phyloP scores from a whole-genome alignment of 2,797 vertebrate genomes.

The Mallotus villosus region DNA sequence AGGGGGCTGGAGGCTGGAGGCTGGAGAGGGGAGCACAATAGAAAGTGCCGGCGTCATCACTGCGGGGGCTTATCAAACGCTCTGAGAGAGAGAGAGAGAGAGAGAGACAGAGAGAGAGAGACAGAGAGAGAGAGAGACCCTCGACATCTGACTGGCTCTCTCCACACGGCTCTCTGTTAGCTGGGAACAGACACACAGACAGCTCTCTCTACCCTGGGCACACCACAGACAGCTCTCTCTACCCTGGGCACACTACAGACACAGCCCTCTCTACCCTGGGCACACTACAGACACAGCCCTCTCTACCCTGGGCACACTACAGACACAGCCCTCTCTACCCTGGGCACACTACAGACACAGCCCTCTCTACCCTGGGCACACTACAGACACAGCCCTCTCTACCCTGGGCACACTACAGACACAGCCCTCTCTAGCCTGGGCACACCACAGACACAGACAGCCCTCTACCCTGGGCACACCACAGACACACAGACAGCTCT shows the following conservation, averaged over 20 bases:
- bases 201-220: not conserved
- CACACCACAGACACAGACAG: not conserved
- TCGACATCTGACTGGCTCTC: constrained; percentile 10
- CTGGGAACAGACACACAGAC: not conserved
- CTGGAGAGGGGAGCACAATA: constrained; percentile 53
- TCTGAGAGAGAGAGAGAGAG: constrained; percentile 4
- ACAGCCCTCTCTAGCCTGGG: not conserved
- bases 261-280: not conserved
- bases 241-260: too few relatives aligned
- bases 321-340: not conserved
- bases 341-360: too few relatives aligned
- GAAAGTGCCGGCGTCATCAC: constrained; percentile 72
- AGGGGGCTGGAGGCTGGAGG: constrained; percentile 10
- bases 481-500: not conserved
- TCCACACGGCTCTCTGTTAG: too few relatives aligned
- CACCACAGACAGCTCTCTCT: not conserved
- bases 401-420: too few relatives aligned
- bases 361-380: too few relatives aligned
- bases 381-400: not conserved
- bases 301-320: not conserved
- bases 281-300: not conserved
- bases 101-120: too few relatives aligned
- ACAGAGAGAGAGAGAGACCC: constrained; percentile 5
- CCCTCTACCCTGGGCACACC: not conserved
- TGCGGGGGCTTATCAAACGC: constrained; percentile 59